These are phyloP conservation scores for Automeris io DNA, from an alignment of 2,888 invertebrate species.

Conservation along the genomic window DNA sequence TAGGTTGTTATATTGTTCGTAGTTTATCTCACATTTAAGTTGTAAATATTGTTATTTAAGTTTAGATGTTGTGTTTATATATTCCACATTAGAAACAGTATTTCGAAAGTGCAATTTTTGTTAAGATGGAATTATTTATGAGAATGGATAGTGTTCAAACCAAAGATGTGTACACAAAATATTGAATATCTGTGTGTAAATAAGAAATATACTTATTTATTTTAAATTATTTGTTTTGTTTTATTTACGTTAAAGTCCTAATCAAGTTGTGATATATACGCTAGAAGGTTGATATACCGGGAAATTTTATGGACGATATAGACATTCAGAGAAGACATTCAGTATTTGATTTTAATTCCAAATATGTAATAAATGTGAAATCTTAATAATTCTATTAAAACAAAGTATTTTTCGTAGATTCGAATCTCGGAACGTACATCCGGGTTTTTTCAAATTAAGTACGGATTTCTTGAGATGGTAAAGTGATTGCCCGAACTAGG, in stretches of 20 bases:
- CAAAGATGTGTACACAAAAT: constrained; percentile 68
- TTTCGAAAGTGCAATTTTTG: constrained; percentile 65
- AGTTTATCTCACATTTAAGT: constrained; percentile 36
- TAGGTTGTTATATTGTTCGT: constrained; percentile 37
- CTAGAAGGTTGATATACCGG: too few relatives aligned
- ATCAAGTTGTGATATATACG: background rate
- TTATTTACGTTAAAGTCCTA: constrained; percentile 19
- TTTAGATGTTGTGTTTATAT: constrained; percentile 32
- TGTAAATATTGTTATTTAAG: constrained; percentile 42
- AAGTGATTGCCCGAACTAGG: too few relatives aligned
- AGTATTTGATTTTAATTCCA: too few relatives aligned
- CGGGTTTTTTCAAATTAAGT: too few relatives aligned
- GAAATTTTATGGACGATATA: too few relatives aligned
- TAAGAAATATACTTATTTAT: constrained; percentile 53
- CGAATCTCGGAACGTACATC: too few relatives aligned
- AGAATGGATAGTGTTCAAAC: constrained; percentile 63
- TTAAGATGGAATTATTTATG: constrained; percentile 14
- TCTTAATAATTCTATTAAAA: too few relatives aligned
- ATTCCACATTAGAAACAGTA: constrained; percentile 42
- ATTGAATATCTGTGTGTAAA: constrained; percentile 50
- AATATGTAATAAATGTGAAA: too few relatives aligned
- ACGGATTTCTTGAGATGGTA: too few relatives aligned
- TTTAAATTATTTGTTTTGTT: constrained; percentile 24
- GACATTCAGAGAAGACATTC: too few relatives aligned
- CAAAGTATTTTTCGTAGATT: too few relatives aligned